phyloP scores from a whole-genome alignment of 2,888 invertebrate species.

The Sarcophaga variegata region DNA sequence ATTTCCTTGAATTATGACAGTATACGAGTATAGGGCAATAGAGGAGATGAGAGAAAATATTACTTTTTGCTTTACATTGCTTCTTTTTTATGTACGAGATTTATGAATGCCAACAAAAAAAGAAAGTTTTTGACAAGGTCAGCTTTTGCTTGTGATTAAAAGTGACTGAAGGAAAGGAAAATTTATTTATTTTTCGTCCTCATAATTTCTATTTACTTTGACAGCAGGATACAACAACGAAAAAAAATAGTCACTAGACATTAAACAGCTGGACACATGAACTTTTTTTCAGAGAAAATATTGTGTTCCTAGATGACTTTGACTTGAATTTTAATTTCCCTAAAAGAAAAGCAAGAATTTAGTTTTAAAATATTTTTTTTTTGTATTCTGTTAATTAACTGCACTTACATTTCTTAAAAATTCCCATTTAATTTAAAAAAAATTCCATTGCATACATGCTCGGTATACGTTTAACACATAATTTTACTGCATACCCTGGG shows the following conservation, averaged over 20 bases:
- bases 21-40: neutral
- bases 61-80: too few relatives aligned
- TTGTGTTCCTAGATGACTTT: neutral
- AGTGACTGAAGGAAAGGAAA: neutral
- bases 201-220: neutral
- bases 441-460: neutral
- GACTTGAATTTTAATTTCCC: neutral
- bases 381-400: too few relatives aligned
- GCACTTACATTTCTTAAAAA: too few relatives aligned
- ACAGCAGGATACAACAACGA: constrained; percentile 6
- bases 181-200: neutral
- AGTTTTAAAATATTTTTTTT: neutral
- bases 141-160: neutral
- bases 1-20: neutral
- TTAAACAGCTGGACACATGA: constrained; percentile 29
- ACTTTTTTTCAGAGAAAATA: neutral
- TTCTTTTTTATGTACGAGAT: neutral
- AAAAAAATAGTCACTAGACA: neutral
- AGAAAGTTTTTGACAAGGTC: constrained; percentile 39
- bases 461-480: neutral
- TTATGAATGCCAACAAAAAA: neutral
- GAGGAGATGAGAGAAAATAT: constrained; percentile 5
- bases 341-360: neutral
- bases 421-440: too few relatives aligned
- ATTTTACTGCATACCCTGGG: neutral